Base-by-base conservation (phyloP, 2,888 invertebrate genomes). In the Drosophila demipolita region DNA sequence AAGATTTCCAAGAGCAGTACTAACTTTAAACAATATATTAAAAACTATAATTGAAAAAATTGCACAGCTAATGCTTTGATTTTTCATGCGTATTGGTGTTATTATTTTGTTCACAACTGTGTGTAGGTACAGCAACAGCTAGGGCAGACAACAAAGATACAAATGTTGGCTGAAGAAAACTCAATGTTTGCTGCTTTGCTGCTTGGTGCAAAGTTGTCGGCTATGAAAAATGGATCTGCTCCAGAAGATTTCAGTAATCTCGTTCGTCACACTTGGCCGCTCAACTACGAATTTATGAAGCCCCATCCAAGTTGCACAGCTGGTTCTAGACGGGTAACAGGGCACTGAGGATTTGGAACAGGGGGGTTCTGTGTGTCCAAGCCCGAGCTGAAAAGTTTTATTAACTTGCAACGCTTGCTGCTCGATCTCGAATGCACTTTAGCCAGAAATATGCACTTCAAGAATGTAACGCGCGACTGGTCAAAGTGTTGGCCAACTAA, bases 191-290 rank as follows among this genome's bases (percentile, higher is more conserved):
- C 57, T 48, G 73, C 49, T 40, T 15, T 45, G 62, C 32, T 52
- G 53, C 33, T 61, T 66, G 73, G 71, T 57, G 77, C 70, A 73
- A 85, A 85, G 83, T 89, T 87, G 90, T 82, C 76, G 87, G 78
- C 90, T 87, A 90, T 91, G 90, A 88, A 91, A 91, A 91, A 91
- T 91, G 92, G 92, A 91, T 91, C 87, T 92, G 92, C 91, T 92
- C 92, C 92, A 91, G 92, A 91, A 92, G 92, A 92, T 92, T 91
- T 92, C 86, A 91, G 92, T 91, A 91, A 91, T 91, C 91, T 91
- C 91, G 92, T 92, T 91, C 91, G 91, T 91, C 90, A 88, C 92
- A 91, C 92, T 91, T 91, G 91, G 92, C 76, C 90, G 91, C 90
- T 91, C 92, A 91, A 92, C 91, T 91, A 92, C 91, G 76, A 91